These are phyloP conservation scores for Botia almorhae DNA, from an alignment of 2,797 vertebrate species.

Conservation along the genomic window DNA sequence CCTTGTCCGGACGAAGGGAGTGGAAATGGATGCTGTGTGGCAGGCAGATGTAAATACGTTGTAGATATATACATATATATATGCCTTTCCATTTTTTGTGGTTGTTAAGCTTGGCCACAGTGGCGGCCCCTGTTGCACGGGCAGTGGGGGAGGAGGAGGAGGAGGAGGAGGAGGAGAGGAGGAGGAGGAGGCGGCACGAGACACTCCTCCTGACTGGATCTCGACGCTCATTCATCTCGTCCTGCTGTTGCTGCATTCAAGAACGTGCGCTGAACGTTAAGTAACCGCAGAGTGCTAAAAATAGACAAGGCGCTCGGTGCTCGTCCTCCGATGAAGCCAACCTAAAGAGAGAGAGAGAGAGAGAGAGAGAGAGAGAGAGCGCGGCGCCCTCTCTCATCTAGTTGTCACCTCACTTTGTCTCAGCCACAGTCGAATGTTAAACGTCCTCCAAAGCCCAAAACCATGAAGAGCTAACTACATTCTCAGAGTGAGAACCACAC, in stretches of 20 bases:
- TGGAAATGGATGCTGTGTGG: constrained; percentile 59
- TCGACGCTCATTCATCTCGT: constrained; percentile 68
- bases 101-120: constrained; percentile 55
- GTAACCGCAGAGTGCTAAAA: constrained; percentile 75
- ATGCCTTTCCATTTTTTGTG: constrained; percentile 61
- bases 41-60: constrained; percentile 68
- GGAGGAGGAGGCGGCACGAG: constrained; percentile 35
- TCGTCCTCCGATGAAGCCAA: constrained; percentile 69
- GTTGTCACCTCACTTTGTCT: constrained; percentile 40
- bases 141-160: constrained; percentile 34
- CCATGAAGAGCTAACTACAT: constrained; percentile 62
- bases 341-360: constrained; percentile 11
- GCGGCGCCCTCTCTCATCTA: constrained; percentile 29
- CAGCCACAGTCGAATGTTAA: constrained; percentile 58
- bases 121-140: constrained; percentile 45
- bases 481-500: constrained; percentile 36
- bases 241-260: constrained; percentile 73
- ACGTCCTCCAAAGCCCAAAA: constrained; percentile 54
- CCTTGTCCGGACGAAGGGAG: constrained; percentile 65
- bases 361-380: neutral
- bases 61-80: constrained; percentile 55
- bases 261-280: constrained; percentile 82
- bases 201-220: constrained; percentile 39
- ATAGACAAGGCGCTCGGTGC: constrained; percentile 72
- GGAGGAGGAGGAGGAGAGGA: constrained; percentile 10